Evolutionary conservation across 64 coral and sea anemone species (phyloP), one percentile per base, ranked within the genome.

Genomic region (Cladopsammia gracilis): DNA sequence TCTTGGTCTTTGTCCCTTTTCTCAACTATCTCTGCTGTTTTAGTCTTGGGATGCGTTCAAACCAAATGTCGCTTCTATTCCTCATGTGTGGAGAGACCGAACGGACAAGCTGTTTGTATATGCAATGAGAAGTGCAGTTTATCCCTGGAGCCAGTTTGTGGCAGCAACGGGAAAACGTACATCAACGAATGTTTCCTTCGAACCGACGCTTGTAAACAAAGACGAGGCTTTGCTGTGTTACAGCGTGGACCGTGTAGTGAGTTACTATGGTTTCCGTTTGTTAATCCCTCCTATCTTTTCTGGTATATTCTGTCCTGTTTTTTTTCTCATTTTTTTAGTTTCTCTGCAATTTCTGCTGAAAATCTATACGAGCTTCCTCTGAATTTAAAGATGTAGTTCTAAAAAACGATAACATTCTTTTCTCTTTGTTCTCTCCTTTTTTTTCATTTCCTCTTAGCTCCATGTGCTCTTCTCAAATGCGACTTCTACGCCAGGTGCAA

Each of bases 391-490:
- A 34, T 34, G 34, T n/a, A n/a, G n/a, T 34, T 34, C 34, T 34
- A 0, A 34, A 34, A 34, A 34, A 34, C 34, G 34, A 34, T 18
- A 3, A 8, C 45, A 23, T 8, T 58, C 86, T 44, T 48, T 45
- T 74, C 24, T 25, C 20, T 16, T 4, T 22, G 3, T 47, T 57
- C 50, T 4, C 51, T 54, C 62, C 10, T 5, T 78, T 15, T n/a
- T n/a, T 59, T n/a, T 61, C 20, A 14, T 66, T 56, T 59, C n/a
- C 62, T 42, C 78, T 67, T 65, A 97, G 96, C 96, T 11, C 96
- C 96, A 26, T 97, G 96, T 65, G 96, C 92, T 18, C 88, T 97
- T 25, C 75, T 97, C 19, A 94, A 97, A 22, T 97, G 96, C 80
- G 93, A 90, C 43, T 97, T 94, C 76, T 94, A 97, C 48, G 91